phyloP scores from a whole-genome alignment of 2,113 vertebrate genomes.

The Ceuthmochares aereus region DNA sequence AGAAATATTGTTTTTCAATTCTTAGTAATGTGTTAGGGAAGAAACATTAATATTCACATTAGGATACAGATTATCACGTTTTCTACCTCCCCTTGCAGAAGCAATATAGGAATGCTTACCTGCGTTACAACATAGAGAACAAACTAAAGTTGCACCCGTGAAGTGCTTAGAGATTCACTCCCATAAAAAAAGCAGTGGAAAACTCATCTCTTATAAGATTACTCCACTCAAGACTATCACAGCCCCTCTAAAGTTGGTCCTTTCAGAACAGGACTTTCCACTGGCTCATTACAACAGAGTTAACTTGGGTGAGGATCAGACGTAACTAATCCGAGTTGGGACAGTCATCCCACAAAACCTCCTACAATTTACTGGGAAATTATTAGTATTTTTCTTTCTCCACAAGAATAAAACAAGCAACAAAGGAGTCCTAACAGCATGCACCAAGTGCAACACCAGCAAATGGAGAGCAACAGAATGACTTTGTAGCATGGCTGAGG shows the following conservation, averaged over 20 bases:
- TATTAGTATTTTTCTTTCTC: neutral
- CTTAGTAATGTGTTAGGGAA: neutral
- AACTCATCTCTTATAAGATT: neutral
- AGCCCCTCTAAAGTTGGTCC: neutral
- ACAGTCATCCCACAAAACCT: neutral
- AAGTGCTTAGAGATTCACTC: neutral
- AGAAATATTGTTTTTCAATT: neutral
- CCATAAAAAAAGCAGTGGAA: neutral
- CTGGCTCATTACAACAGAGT: neutral
- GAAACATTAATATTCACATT: neutral
- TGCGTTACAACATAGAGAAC: neutral
- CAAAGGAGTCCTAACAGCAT: neutral
- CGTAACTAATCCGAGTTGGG: neutral
- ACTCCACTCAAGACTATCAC: neutral
- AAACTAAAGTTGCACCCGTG: neutral
- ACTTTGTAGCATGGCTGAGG: neutral
- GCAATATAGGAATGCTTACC: neutral
- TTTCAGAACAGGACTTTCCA: neutral
- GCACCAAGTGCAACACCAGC: neutral
- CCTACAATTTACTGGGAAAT: neutral
- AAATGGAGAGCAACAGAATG: neutral
- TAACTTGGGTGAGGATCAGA: neutral
- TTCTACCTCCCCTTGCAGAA: neutral
- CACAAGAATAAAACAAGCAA: neutral
- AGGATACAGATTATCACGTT: neutral